Conservation (phyloP, 2,888 invertebrate species). For the Drosophila bunnanda region DNA sequence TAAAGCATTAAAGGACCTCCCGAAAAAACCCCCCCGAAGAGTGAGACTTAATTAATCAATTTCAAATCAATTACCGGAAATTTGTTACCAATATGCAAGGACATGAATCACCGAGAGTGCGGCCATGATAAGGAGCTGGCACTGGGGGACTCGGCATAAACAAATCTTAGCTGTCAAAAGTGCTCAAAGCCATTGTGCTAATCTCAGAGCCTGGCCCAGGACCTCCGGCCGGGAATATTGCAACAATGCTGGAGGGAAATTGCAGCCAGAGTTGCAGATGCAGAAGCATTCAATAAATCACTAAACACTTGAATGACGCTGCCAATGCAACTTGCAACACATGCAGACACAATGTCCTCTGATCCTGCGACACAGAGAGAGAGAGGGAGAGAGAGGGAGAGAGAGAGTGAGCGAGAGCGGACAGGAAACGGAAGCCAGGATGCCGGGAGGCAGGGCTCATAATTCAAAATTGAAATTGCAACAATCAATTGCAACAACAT, state of each 20-base stretch:
- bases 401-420: not conserved
- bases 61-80: constrained; percentile 81
- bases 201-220: constrained; percentile 56
- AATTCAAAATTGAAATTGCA: constrained; percentile 84
- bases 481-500: constrained; percentile 83
- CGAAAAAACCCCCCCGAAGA: too few relatives aligned
- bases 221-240: constrained; percentile 6
- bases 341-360: constrained; percentile 44
- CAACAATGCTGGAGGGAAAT: constrained; percentile 17
- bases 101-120: constrained; percentile 68
- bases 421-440: constrained; percentile 50
- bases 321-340: constrained; percentile 79
- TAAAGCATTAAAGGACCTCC: not conserved
- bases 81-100: constrained; percentile 81
- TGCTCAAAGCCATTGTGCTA: constrained; percentile 82
- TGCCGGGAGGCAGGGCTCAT: constrained; percentile 61
- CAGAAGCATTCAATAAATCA: constrained; percentile 82
- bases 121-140: not conserved
- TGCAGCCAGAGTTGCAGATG: constrained; percentile 2
- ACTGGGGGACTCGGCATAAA: constrained; percentile 56
- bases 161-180: constrained; percentile 82
- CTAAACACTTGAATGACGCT: constrained; percentile 79
- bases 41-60: constrained; percentile 78
- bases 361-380: not conserved
- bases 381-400: not conserved